Evolutionary conservation across 2,797 vertebrate genomes (phyloP), one percentile per base, ranked within the genome.

Genomic region (Sebastes cheni): DNA sequence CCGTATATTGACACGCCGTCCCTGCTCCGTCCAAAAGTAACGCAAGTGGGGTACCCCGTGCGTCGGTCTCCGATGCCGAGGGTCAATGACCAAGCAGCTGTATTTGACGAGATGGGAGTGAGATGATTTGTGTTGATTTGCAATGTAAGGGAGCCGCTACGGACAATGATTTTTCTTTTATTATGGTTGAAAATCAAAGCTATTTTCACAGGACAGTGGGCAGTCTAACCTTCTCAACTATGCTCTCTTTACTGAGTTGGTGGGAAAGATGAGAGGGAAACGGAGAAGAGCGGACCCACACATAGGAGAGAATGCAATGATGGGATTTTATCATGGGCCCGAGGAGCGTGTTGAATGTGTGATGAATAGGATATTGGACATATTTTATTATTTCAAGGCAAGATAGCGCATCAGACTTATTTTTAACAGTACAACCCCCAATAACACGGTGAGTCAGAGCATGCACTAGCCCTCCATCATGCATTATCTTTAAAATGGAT

Each of bases 261-360:
- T n/a, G 36, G 67, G n/a, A 72, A 79, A 86, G 65, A 88, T 84
- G 78, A 85, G 77, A 89, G 61, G 22, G 54, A 67, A 62, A 65
- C 6, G 58, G 30, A 81, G 68, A 69, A 52, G 34, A 88, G 62
- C 36, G 42, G 32, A 54, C 60, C 22, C 6, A 72, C 74, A 79
- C 58, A 77, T 36, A 68, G 34, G 30, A 71, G 34, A 68, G 69
- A 82, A 76, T 61, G 67, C 72, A 69, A 84, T 79, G 72, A 82
- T 88, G 74, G 64, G 68, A 82, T 85, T 86, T 83, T 67, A 75
- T 75, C 22, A 66, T 13, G 11, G 34, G 25, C 55, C 56, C 72
- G 59, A 72, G 65, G 54, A 81, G 23, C 2, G 9, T 73, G 67
- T 71, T 72, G 50, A 56, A 84, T 52, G 46, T 20, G 46, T n/a